A percentile compares a stretch with the other conserved stretches of the same genome.
Evolutionary conservation across 2,113 vertebrate species (phyloP).

Genomic region (Amia ocellicauda): DNA sequence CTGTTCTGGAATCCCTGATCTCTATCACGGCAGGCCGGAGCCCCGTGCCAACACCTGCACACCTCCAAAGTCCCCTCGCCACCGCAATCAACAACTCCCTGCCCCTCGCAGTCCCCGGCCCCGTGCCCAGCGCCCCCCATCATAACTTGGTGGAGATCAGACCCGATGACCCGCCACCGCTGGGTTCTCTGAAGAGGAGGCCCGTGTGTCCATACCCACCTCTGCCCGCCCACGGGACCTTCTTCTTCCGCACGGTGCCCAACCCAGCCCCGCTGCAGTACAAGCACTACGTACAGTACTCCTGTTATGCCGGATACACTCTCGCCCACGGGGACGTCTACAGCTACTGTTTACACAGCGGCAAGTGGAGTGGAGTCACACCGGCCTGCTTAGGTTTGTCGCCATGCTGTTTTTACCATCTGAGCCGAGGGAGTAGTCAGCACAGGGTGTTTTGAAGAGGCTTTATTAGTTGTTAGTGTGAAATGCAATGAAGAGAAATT

Average conservation of each 20-base stretch:
- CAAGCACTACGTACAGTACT: constrained; percentile 57
- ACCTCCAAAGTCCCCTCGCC: not conserved
- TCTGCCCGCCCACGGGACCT: constrained; percentile 52
- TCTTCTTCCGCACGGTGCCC: constrained; percentile 49
- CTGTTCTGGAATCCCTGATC: not conserved
- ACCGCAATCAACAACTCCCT: not conserved
- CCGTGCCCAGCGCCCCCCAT: not conserved
- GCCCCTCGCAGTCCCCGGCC: not conserved
- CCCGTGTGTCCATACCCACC: constrained; percentile 51
- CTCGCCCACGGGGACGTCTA: constrained; percentile 53
- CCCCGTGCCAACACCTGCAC: too few relatives aligned
- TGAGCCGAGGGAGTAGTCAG: not conserved
- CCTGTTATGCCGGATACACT: constrained; percentile 57
- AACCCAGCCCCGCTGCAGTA: constrained; percentile 43
- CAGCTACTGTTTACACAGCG: constrained; percentile 55
- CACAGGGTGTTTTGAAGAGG: too few relatives aligned
- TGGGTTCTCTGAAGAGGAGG: constrained; percentile 20
- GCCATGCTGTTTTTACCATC: not conserved
- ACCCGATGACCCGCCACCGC: not conserved
- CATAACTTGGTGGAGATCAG: constrained; percentile 4
- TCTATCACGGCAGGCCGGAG: not conserved
- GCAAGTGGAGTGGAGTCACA: constrained; percentile 55
- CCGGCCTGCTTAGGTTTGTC: constrained; percentile 54
- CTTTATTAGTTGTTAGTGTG: too few relatives aligned
- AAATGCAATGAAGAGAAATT: too few relatives aligned